Conservation (phyloP, 2,113 vertebrate species). For the Motacilla tschutschensis region DNA sequence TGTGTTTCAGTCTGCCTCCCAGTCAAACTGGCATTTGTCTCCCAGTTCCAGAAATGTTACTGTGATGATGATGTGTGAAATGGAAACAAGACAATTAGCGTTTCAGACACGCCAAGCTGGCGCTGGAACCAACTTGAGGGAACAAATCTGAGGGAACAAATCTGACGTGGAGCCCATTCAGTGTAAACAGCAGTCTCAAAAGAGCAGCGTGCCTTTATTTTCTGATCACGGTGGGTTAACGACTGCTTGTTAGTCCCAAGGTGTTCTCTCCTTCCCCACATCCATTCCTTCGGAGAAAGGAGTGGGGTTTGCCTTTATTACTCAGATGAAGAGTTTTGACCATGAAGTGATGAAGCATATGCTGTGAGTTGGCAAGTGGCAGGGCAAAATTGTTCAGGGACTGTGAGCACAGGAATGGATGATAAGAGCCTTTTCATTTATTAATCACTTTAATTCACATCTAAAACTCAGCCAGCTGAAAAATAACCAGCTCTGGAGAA, state of each 20-base stretch:
- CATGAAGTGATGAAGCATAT: background rate
- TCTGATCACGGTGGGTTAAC: background rate
- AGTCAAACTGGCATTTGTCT: background rate
- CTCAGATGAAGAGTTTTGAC: background rate
- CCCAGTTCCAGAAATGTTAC: background rate
- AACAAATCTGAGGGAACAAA: background rate
- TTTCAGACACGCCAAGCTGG: background rate
- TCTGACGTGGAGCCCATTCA: background rate
- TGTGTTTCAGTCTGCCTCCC: background rate
- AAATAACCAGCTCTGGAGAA: slow-evolving; percentile 1
- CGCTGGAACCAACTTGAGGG: background rate
- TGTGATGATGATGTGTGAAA: slow-evolving; percentile 20
- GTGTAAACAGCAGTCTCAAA: background rate
- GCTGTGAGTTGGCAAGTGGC: background rate
- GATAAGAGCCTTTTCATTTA: slow-evolving; percentile 25
- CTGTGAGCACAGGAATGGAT: background rate
- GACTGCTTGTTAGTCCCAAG: slow-evolving; percentile 17
- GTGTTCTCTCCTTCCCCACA: background rate
- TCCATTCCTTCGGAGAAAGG: background rate
- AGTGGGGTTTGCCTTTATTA: background rate
- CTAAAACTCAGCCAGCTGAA: slow-evolving; percentile 24
- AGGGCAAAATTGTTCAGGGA: background rate
- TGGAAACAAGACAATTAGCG: background rate
- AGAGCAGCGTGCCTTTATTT: background rate
- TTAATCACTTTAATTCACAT: slow-evolving; percentile 9